Percentiles rank a stretch among this genome's conserved stretches.
These are phyloP conservation scores for Phenganax subtilis DNA, from an alignment of 92 coral and sea anemone genomes.

Conservation along the genomic window DNA sequence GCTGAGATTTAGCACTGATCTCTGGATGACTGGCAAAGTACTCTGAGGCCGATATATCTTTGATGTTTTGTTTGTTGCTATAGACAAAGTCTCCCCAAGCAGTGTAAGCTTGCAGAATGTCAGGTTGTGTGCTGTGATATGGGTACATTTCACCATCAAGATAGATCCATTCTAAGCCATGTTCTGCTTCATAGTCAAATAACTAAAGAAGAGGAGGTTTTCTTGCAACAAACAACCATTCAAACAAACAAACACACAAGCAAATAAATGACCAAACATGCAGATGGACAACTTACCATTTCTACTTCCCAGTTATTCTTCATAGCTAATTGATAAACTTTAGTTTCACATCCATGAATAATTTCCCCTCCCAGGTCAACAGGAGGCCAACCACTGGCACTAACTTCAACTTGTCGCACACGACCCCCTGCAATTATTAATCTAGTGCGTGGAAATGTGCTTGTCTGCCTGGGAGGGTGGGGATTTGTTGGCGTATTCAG, in stretches of 20 bases:
- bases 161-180: conserved; percentile 35
- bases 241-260: neutral
- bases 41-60: conserved; percentile 24
- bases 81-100: conserved; percentile 57
- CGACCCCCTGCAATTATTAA: conserved; percentile 61
- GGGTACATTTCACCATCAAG: conserved; percentile 42
- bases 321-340: conserved; percentile 54
- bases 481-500: neutral
- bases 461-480: neutral
- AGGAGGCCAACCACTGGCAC: conserved; percentile 65
- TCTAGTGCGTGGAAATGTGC: neutral
- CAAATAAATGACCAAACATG: neutral
- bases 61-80: neutral
- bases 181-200: conserved; percentile 29
- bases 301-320: conserved; percentile 67
- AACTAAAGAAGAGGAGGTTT: conserved; percentile 12
- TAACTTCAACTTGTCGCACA: conserved; percentile 58
- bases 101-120: conserved; percentile 48
- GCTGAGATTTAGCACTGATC: conserved; percentile 11
- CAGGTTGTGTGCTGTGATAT: conserved; percentile 43
- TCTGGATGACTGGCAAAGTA: conserved; percentile 23
- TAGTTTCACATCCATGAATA: conserved; percentile 78
- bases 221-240: neutral
- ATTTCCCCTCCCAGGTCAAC: conserved; percentile 90
- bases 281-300: conserved; percentile 39